Base-by-base conservation (phyloP, 2,888 invertebrate genomes). In the Rhynchonema sp. region DNA sequence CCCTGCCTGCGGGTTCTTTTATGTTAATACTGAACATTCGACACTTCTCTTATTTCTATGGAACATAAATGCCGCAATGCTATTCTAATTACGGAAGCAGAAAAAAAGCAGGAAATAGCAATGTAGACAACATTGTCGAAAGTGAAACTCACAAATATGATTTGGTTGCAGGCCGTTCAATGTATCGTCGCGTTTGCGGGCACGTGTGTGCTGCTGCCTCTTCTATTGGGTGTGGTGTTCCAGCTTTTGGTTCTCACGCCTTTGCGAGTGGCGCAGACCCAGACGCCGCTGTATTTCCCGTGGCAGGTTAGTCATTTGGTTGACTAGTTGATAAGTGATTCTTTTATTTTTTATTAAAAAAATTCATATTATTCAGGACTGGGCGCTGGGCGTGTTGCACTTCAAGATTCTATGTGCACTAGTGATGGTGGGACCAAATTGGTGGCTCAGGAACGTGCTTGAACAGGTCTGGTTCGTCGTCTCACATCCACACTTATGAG, bases 331-430 rank as follows among this genome's bases (percentile, higher is more conserved):
- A 38, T 13, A 38, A 13, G 6, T 17, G 38, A 13, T 38, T 38
- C 17, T 17, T 38, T 13, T 13, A 38, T 38, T 38, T 38, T 17
- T 6, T 13, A 38, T 13, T 17, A 17, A 38, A 6, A 38, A 38
- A 38, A 38, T 6, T 13, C 6, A 38, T 17, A 17, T 17, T 38
- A 17, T 65, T 30, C 69, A 94, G 77, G 92, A 96, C 77, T 98
- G 96, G 96, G 94, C 94, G 0, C 78, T 98, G 29, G 94, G 96
- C 28, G 90, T 98, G 20, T 79, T 98, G 0, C 94, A 96, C 74
- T 91, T 92, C 1, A 98, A 98, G 79, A 94, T 96, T 60, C 86
- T 91, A 23, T 89, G 91, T 70, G 96, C 92, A 0, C 79, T 92
- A 28, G 89, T 89, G 0, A 85, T 96, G 83, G 94, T 96, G 91